Percentiles rank a stretch among this genome's conserved stretches.
phyloP scores from a whole-genome alignment of 2,113 vertebrate genomes.

The Psittacus erithacus region DNA sequence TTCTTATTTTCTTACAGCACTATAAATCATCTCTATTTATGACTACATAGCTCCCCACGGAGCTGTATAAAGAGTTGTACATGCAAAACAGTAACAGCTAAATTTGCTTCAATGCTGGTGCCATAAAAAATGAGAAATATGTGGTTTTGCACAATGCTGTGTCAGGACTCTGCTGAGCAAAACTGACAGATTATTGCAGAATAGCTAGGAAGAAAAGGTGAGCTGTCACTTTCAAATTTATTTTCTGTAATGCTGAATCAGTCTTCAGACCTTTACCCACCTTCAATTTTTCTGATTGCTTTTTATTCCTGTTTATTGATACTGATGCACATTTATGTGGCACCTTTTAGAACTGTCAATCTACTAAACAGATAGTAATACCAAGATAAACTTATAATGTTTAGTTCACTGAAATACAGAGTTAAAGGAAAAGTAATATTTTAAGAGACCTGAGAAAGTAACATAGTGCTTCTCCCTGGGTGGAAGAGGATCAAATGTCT shows the following conservation, averaged over 20 bases:
- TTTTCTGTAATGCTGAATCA: constrained; percentile 1
- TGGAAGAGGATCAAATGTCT: neutral
- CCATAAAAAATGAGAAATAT: neutral
- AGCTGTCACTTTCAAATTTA: neutral
- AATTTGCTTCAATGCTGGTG: neutral
- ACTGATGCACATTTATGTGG: neutral
- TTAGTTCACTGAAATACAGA: neutral
- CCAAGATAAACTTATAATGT: neutral
- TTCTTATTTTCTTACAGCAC: neutral
- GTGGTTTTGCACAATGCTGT: neutral
- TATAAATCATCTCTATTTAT: neutral
- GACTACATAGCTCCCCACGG: neutral
- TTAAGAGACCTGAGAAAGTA: neutral
- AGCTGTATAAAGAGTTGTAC: neutral
- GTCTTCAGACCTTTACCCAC: neutral
- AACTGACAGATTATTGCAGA: neutral
- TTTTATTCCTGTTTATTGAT: constrained; percentile 17
- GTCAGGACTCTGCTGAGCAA: neutral
- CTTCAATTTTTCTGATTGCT: neutral
- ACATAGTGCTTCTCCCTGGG: neutral
- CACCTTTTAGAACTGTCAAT: neutral
- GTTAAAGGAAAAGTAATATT: neutral
- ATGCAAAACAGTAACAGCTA: neutral
- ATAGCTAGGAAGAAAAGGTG: neutral
- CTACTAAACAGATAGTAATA: neutral